phyloP scores from a whole-genome alignment of 2,113 vertebrate genomes.

The Isichthys henryi region DNA sequence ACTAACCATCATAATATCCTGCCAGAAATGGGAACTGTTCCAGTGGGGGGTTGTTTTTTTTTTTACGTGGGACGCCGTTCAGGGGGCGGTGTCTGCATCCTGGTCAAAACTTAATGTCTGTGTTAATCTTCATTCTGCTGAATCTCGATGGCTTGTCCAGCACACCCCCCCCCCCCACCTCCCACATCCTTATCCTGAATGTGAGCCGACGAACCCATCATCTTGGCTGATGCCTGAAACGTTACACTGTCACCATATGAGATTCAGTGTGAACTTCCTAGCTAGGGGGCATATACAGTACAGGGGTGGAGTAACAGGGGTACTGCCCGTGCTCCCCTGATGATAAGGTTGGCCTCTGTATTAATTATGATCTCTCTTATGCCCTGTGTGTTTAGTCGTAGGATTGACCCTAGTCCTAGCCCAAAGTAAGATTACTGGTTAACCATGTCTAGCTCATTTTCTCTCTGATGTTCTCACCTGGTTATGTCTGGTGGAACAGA shows the following conservation, averaged over 20 bases:
- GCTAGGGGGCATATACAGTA: not conserved
- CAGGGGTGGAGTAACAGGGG: not conserved
- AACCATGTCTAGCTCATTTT: not conserved
- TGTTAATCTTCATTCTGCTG: slow-evolving; percentile 39
- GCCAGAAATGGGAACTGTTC: slow-evolving; percentile 2
- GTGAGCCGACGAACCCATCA: slow-evolving; percentile 35
- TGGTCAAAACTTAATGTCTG: slow-evolving; percentile 38
- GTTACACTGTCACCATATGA: not conserved
- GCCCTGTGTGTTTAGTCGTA: too few species aligned
- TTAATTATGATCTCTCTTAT: not conserved
- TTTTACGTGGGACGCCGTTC: slow-evolving; percentile 15
- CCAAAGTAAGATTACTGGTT: not conserved
- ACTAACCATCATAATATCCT: slow-evolving; percentile 12
- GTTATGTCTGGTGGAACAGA: not conserved
- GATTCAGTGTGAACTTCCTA: not conserved
- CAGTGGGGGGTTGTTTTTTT: not conserved
- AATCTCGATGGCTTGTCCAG: slow-evolving; percentile 42
- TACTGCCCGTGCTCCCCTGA: not conserved
- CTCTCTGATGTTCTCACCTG: not conserved
- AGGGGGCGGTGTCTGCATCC: slow-evolving; percentile 6
- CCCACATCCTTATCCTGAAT: slow-evolving; percentile 19
- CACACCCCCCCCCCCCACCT: slow-evolving; percentile 21
- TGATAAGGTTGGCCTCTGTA: not conserved
- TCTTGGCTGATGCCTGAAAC: slow-evolving; percentile 14
- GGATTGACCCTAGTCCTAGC: not conserved